Evolutionary conservation across 2,113 vertebrate genomes (phyloP), one percentile per base, ranked within the genome.

Genomic region (Naja naja): DNA sequence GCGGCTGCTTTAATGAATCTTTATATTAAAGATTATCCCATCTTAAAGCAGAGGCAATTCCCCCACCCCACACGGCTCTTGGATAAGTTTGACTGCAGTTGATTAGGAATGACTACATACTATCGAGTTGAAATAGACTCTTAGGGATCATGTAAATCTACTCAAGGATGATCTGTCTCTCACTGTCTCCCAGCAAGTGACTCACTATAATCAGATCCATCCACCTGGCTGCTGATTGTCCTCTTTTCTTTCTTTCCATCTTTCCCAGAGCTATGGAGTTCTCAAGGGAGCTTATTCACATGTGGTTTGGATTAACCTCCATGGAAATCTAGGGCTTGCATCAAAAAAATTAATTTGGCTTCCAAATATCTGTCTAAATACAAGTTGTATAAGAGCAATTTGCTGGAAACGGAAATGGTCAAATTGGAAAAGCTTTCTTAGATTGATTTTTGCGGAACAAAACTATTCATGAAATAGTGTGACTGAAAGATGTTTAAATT

Each of bases 261-360:
- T 43, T 81, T 81, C 74, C 74, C 74, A 81, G 74, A 6, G 1
- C 34, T 22, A 20, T 81, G 34, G 18, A 81, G 6, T 81, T 81
- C 18, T 81, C 74, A 39, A 81, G 74, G 74, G 74, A 81, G 74
- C 8, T 81, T 18, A 22, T 39, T 10, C 92, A 91, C 94, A 96
- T 89, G 92, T 97, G 94, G 93, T 94, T 95, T 47, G 94, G 39
- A 94, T 95, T 96, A 94, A 94, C 87, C 95, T 95, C 93, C 95
- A 93, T 85, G 93, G 34, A 86, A 92, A 95, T 88, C 93, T 91
- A 93, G 94, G 89, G 89, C 94, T 95, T 95, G 95, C n/a, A 94
- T 4, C 10, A 43, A 94, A 60, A 9, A 85, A 91, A 87, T 90
- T 92, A 95, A 95, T 94, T 95, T 96, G 94, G 95, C 91, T 91